A percentile compares a stretch with the other conserved stretches of the same genome.
Conservation (phyloP, 2,888 invertebrate genomes). For the Zeuzera pyrina region DNA sequence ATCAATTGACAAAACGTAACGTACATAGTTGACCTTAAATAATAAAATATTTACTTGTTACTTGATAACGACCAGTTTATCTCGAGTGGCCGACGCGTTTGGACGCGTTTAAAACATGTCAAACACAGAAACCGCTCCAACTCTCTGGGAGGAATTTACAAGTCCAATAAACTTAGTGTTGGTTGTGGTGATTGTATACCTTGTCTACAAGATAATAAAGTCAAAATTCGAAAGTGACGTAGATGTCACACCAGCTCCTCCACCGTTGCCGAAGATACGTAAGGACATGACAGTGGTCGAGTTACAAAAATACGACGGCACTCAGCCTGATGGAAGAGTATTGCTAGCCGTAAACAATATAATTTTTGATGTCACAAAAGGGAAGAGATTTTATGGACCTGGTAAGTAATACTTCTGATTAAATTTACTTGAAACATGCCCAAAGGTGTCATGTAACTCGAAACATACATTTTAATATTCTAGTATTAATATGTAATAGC, state of each 20-base stretch:
- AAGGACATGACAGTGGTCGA: conserved; percentile 93
- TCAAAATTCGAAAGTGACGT: conserved; percentile 54
- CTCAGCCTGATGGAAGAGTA: conserved; percentile 88
- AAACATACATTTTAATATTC: too few species aligned
- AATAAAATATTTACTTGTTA: conserved; percentile 5
- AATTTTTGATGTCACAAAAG: conserved; percentile 95
- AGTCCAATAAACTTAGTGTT: conserved; percentile 56
- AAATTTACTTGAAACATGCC: too few species aligned
- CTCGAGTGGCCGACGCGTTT: conserved; percentile 15
- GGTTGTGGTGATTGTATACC: conserved; percentile 53
- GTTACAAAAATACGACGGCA: conserved; percentile 87
- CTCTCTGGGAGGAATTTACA: conserved; percentile 58
- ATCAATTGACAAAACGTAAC: conserved; percentile 3
- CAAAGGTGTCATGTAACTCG: too few species aligned
- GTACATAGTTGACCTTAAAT: conserved; percentile 17
- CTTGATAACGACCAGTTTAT: conserved; percentile 25
- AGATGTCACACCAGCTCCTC: conserved; percentile 49
- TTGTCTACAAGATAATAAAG: conserved; percentile 77
- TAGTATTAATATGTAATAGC: too few species aligned
- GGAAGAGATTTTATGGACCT: conserved; percentile 93
- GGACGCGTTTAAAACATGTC: conserved; percentile 28
- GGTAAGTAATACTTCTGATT: conserved; percentile 82
- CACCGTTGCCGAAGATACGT: conserved; percentile 83
- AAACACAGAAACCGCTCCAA: conserved; percentile 28
- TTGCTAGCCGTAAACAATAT: conserved; percentile 94